Percentiles rank a stretch among this genome's conserved stretches.
Conservation (phyloP, 2,797 vertebrate species). For the Danionella dracula region DNA sequence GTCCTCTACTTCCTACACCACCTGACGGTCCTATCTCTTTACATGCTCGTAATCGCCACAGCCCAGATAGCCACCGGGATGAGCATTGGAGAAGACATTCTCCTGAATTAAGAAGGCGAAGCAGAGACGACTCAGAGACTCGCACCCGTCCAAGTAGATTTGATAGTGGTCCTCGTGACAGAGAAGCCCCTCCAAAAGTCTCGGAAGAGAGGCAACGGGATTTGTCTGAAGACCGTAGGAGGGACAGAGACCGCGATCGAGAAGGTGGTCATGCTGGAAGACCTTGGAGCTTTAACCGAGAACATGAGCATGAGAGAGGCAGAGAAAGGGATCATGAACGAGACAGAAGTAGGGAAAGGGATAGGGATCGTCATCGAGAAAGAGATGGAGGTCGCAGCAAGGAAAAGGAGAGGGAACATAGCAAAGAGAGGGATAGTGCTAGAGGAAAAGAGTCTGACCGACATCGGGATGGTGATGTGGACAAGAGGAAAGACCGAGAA, state of each 20-base stretch:
- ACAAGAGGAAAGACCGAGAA: constrained; percentile 55
- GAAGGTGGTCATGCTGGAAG: constrained; percentile 66
- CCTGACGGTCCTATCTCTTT: constrained; percentile 65
- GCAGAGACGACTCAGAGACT: constrained; percentile 74
- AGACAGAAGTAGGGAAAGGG: constrained; percentile 47
- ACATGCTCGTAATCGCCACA: constrained; percentile 65
- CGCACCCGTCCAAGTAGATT: constrained; percentile 78
- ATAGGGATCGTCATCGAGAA: too few relatives aligned
- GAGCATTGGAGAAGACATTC: constrained; percentile 75
- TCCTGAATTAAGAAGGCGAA: constrained; percentile 72
- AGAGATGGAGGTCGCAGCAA: constrained; percentile 43
- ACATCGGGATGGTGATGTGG: constrained; percentile 37
- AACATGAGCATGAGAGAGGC: constrained; percentile 69
- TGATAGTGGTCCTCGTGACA: constrained; percentile 75
- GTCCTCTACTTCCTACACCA: constrained; percentile 84
- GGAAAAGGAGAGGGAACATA: constrained; percentile 47
- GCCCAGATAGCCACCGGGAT: constrained; percentile 73
- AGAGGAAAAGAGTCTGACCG: constrained; percentile 30
- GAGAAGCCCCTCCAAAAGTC: constrained; percentile 58
- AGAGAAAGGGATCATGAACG: constrained; percentile 42
- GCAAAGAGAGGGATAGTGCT: constrained; percentile 42
- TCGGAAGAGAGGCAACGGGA: constrained; percentile 75
- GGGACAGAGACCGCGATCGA: constrained; percentile 83
- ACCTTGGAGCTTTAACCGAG: constrained; percentile 82
- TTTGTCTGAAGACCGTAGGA: constrained; percentile 77